Base-by-base conservation (phyloP, 2,888 invertebrate genomes). In the Dasypogon diadema region DNA sequence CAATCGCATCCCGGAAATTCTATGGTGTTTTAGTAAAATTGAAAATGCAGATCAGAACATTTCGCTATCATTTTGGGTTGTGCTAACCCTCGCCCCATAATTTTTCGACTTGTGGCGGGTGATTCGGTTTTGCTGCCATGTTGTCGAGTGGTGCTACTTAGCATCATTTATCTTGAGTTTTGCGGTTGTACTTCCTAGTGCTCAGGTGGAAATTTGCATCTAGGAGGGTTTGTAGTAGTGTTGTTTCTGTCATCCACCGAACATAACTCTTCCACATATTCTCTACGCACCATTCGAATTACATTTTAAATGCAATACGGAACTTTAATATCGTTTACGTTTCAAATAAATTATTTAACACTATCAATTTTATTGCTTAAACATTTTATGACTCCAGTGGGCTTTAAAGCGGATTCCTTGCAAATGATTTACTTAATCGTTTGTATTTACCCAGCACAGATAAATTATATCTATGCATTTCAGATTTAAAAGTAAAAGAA, bases 401-500 rank as follows among this genome's bases (percentile, higher is more conserved):
- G 65, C 1, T 14, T 51, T 21, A 24, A 48, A 48, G 65, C 30
- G 30, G 14, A 21, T 34, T 70, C 34, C 34, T 16, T 21, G 18
- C 37, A 56, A 75, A 75, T 51, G 63, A 63, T 65, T 75, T 63
- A 75, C 63, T 65, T 75, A 75, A 75, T 60, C 58, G 60, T 37
- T 60, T 55, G 55, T 42, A 73, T 55, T 73, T 73, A 73, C n/a
- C n/a, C n/a, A n/a, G n/a, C n/a, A n/a, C n/a, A n/a, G n/a, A n/a
- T n/a, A n/a, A n/a, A n/a, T n/a, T n/a, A n/a, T n/a, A n/a, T n/a
- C n/a, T n/a, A n/a, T n/a, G n/a, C n/a, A n/a, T n/a, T n/a, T n/a
- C n/a, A n/a, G n/a, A n/a, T n/a, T n/a, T n/a, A n/a, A n/a, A n/a
- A n/a, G n/a, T n/a, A n/a, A n/a, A n/a, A n/a, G n/a, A n/a, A n/a